Percentiles rank a stretch among this genome's conserved stretches.
Conservation (phyloP, 2,888 invertebrate genomes). For the Nesidiocoris tenuis region DNA sequence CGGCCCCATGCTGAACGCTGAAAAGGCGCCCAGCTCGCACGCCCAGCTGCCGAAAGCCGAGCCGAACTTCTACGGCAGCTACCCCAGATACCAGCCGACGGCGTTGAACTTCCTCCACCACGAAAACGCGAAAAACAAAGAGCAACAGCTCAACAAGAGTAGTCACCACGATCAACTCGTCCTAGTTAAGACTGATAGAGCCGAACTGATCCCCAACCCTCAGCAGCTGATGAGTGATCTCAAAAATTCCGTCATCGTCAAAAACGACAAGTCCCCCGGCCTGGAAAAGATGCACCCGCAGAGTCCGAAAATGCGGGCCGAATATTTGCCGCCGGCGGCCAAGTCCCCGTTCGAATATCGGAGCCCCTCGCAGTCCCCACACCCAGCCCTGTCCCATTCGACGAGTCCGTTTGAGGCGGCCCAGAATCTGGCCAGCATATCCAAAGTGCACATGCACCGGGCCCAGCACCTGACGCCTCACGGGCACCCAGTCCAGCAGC, state of each 20-base stretch:
- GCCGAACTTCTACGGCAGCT: conserved; percentile 64
- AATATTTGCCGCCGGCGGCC: conserved; percentile 56
- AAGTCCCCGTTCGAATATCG: conserved; percentile 55
- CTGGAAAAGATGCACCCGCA: conserved; percentile 57
- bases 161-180: conserved; percentile 51
- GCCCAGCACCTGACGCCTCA: conserved; percentile 52
- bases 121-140: conserved; percentile 58
- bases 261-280: conserved; percentile 69
- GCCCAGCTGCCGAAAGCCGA: conserved; percentile 62
- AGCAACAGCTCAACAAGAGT: conserved; percentile 58
- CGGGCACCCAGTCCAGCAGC: conserved; percentile 52
- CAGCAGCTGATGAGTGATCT: conserved; percentile 68
- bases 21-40: conserved; percentile 51
- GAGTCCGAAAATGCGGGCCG: conserved; percentile 61
- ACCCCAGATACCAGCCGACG: conserved; percentile 59
- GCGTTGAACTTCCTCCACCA: conserved; percentile 51
- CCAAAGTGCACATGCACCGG: conserved; percentile 49
- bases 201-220: conserved; percentile 61
- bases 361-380: conserved; percentile 57
- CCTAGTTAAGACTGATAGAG: conserved; percentile 48
- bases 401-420: conserved; percentile 48
- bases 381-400: conserved; percentile 53
- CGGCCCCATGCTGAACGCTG: conserved; percentile 48
- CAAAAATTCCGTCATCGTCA: conserved; percentile 76
- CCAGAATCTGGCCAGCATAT: conserved; percentile 50